These are phyloP conservation scores for Nesometra sesokonis DNA, from an alignment of 35 echinoderm and acorn worm genomes.

Conservation along the genomic window DNA sequence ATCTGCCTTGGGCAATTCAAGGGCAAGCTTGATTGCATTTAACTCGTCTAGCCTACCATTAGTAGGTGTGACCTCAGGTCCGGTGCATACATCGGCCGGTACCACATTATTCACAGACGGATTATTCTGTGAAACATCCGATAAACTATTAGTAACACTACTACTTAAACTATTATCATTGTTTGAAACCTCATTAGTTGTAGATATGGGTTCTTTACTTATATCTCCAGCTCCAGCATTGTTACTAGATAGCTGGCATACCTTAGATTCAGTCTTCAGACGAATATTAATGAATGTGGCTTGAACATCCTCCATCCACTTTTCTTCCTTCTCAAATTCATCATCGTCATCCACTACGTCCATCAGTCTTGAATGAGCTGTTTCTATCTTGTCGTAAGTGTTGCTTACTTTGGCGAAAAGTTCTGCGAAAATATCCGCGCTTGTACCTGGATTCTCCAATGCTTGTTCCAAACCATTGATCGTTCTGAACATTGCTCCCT, in stretches of 20 bases:
- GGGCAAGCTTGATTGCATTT: conserved; percentile 1
- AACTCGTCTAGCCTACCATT: not conserved
- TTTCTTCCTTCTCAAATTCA: conserved; percentile 30
- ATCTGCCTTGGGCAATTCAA: conserved; percentile 7
- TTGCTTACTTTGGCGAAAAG: conserved; percentile 27
- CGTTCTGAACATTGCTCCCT: conserved; percentile 27
- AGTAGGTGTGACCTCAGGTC: no score
- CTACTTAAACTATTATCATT: no score
- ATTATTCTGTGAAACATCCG: no score
- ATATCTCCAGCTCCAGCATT: no score
- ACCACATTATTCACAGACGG: no score
- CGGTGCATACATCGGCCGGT: no score
- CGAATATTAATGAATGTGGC: conserved; percentile 24
- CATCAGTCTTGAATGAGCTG: conserved; percentile 8
- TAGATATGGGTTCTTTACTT: no score
- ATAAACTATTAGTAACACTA: no score
- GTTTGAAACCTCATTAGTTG: no score
- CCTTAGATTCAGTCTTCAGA: conserved; percentile 1
- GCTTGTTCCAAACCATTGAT: conserved; percentile 28
- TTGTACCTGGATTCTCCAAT: not conserved
- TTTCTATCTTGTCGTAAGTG: conserved; percentile 31
- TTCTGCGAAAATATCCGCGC: conserved; percentile 7
- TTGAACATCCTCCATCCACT: conserved; percentile 49
- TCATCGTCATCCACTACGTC: conserved; percentile 25
- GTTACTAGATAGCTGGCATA: no score